Conservation (phyloP, 2,797 vertebrate genomes). For the Dermochelys coriacea region DNA sequence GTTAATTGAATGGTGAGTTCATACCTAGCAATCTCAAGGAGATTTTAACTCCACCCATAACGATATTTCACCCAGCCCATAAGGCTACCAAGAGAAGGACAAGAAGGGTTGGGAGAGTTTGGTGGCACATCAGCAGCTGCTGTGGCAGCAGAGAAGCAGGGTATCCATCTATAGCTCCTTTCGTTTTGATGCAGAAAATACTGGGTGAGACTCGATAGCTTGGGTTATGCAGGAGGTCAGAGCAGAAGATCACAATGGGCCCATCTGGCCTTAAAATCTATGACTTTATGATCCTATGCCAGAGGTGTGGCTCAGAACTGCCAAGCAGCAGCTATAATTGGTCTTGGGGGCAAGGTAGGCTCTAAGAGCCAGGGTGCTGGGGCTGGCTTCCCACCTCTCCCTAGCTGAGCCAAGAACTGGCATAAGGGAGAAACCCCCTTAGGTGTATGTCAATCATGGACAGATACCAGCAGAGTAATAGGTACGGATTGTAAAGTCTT, state of each 20-base stretch:
- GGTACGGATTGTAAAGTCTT: no score
- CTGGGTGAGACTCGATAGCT: neutral
- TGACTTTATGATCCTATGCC: neutral
- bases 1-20: neutral
- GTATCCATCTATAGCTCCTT: neutral
- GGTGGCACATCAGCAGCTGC: neutral
- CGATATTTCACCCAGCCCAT: neutral
- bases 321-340: neutral
- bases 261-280: neutral
- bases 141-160: neutral
- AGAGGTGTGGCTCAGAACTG: neutral
- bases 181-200: neutral
- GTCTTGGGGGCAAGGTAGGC: no score
- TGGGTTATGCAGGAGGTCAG: neutral
- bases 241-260: neutral
- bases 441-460: no score
- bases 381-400: neutral
- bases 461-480: no score
- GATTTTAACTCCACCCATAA: neutral
- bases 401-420: no score
- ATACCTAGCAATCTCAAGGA: neutral
- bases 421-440: no score
- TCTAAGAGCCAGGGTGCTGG: neutral
- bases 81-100: neutral
- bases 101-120: neutral